Percentiles rank a stretch among this genome's conserved stretches.
Evolutionary conservation across 2,888 invertebrate genomes (phyloP).

Genomic region (Timandra comae): DNA sequence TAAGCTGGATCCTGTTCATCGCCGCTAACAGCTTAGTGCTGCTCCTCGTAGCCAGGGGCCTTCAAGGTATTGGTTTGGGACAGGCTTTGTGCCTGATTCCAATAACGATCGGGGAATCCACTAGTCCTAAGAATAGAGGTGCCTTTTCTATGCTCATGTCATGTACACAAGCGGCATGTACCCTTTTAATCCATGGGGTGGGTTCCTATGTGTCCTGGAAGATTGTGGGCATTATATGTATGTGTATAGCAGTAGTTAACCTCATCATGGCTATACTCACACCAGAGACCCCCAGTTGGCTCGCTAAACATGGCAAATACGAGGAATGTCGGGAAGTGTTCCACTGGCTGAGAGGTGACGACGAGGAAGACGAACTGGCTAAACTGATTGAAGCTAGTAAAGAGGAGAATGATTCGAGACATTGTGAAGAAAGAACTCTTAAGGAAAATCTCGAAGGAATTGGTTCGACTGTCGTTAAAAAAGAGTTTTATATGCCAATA

Average conservation of each 20-base stretch:
- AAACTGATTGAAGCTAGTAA: conserved; percentile 28
- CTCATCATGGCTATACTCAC: conserved; percentile 48
- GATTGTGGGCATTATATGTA: conserved; percentile 64
- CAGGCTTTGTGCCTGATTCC: conserved; percentile 63
- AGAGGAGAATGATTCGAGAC: conserved; percentile 26
- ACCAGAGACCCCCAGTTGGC: conserved; percentile 81
- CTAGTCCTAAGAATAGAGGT: conserved; percentile 78
- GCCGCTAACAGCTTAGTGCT: conserved; percentile 47
- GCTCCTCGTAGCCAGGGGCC: conserved; percentile 40
- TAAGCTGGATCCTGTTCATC: conserved; percentile 69
- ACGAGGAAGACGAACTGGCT: conserved; percentile 41
- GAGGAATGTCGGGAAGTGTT: conserved; percentile 74
- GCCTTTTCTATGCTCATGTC: conserved; percentile 76
- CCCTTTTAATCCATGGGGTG: conserved; percentile 77
- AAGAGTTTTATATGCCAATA: conserved; percentile 73
- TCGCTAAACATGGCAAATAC: conserved; percentile 70
- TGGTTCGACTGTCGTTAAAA: conserved; percentile 25
- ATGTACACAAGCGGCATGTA: conserved; percentile 76
- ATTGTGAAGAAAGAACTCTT: conserved; percentile 20
- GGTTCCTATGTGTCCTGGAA: conserved; percentile 78
- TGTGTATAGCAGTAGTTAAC: conserved; percentile 57
- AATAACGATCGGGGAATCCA: conserved; percentile 73
- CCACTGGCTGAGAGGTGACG: conserved; percentile 73
- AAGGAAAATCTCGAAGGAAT: conserved; percentile 25
- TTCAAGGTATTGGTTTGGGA: conserved; percentile 68